Percentiles rank a stretch among this genome's conserved stretches.
Conservation (phyloP, 2,888 invertebrate genomes). For the Tetragonisca angustula region DNA sequence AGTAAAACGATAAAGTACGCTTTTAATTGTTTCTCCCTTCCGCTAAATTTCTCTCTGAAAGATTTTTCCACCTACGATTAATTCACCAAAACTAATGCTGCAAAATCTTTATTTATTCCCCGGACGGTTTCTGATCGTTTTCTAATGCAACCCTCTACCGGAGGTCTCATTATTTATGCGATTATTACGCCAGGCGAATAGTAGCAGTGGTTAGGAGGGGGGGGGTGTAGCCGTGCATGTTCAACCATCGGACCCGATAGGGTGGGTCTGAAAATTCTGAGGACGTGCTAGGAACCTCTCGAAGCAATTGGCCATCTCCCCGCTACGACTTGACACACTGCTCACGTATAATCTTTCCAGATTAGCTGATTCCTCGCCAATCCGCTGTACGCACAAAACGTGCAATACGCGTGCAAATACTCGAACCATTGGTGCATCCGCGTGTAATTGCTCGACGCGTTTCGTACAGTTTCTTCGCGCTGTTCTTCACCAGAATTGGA, state of each 20-base stretch:
- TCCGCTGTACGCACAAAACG: constrained; percentile 13
- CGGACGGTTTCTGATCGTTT: constrained; percentile 32
- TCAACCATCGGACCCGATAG: constrained; percentile 11
- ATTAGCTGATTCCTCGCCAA: constrained; percentile 45
- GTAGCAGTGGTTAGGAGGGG: not conserved
- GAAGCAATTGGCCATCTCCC: not conserved
- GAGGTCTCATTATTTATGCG: constrained; percentile 49
- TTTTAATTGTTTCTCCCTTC: too few relatives aligned
- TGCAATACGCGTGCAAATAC: constrained; percentile 23
- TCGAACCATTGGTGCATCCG: constrained; percentile 5
- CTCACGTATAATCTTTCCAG: constrained; percentile 63
- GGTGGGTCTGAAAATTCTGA: constrained; percentile 31
- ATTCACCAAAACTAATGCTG: constrained; percentile 32
- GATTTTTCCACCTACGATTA: too few relatives aligned
- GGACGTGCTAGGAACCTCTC: constrained; percentile 15
- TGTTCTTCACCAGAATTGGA: constrained; percentile 22
- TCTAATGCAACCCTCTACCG: constrained; percentile 2
- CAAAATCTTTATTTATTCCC: constrained; percentile 52
- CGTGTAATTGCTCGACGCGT: constrained; percentile 34
- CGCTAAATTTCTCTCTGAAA: too few relatives aligned
- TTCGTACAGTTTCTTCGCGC: constrained; percentile 14
- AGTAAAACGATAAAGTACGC: too few relatives aligned
- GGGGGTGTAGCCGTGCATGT: constrained; percentile 13
- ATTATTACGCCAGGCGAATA: constrained; percentile 26
- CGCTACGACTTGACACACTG: constrained; percentile 36